These are phyloP conservation scores for Isoperla grammatica DNA, from an alignment of 2,888 invertebrate species.

Conservation along the genomic window DNA sequence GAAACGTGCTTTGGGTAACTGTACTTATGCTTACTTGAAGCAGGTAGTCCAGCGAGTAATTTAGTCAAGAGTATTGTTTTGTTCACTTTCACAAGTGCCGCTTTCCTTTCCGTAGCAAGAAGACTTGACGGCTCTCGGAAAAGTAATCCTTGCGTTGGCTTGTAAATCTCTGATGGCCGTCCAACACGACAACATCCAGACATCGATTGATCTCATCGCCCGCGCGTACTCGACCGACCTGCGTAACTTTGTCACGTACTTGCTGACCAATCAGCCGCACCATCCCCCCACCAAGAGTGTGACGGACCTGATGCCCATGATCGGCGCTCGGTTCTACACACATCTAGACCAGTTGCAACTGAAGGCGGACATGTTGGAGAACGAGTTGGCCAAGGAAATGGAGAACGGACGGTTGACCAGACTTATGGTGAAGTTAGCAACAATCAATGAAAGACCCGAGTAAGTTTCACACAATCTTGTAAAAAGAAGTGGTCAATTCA, in stretches of 20 bases:
- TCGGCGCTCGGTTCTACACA: slow-evolving; percentile 93
- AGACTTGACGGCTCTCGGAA: slow-evolving; percentile 86
- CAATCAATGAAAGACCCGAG: slow-evolving; percentile 96
- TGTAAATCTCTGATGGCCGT: slow-evolving; percentile 86
- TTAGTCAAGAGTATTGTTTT: too few species aligned
- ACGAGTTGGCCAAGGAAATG: slow-evolving; percentile 86
- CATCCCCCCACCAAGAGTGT: slow-evolving; percentile 65
- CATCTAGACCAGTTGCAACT: slow-evolving; percentile 88
- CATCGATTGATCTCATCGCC: slow-evolving; percentile 83
- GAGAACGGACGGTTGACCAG: slow-evolving; percentile 93
- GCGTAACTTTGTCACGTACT: slow-evolving; percentile 83
- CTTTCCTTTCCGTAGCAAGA: slow-evolving; percentile 61
- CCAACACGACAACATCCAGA: slow-evolving; percentile 78
- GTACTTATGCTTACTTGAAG: too few species aligned
- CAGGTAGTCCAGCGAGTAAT: too few species aligned
- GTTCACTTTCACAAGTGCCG: too few species aligned
- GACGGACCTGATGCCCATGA: slow-evolving; percentile 98
- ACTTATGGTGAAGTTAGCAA: slow-evolving; percentile 82
- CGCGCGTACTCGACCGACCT: slow-evolving; percentile 90
- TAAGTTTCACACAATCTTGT: too few species aligned
- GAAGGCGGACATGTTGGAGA: slow-evolving; percentile 83
- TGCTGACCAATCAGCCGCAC: slow-evolving; percentile 53
- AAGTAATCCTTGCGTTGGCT: slow-evolving; percentile 85
- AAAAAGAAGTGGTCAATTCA: too few species aligned
- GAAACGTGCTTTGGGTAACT: too few species aligned